phyloP scores from a whole-genome alignment of 2,888 invertebrate genomes.

The Amiota communis region DNA sequence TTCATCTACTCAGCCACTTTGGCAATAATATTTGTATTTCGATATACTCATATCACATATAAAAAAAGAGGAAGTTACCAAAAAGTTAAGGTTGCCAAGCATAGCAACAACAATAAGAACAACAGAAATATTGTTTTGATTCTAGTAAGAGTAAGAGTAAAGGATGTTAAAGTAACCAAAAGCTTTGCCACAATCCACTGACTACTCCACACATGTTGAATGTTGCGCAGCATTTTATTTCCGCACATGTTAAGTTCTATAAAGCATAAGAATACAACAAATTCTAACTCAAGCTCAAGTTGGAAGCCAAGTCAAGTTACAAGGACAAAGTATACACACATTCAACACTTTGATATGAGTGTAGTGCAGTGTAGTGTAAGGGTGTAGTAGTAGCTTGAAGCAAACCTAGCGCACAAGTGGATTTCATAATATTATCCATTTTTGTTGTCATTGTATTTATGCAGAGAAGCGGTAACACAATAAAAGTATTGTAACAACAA shows the following conservation, averaged over 20 bases:
- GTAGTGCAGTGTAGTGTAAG: not conserved
- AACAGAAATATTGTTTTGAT: no score
- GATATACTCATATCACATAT: not conserved
- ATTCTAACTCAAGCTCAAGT: not conserved
- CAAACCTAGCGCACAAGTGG: constrained; percentile 21
- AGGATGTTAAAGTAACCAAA: no score
- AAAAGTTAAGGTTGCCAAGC: no score
- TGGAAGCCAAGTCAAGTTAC: not conserved
- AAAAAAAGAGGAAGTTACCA: no score
- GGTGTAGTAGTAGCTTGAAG: not conserved
- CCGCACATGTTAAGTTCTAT: not conserved
- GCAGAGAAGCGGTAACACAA: not conserved
- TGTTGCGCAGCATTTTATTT: constrained; percentile 16
- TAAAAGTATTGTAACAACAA: not conserved
- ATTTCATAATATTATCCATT: constrained; percentile 31
- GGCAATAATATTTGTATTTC: constrained; percentile 30
- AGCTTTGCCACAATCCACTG: not conserved
- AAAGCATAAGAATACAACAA: not conserved
- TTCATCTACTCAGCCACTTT: constrained; percentile 24
- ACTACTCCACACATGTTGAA: constrained; percentile 14
- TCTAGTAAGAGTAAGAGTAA: no score
- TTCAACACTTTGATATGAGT: not conserved
- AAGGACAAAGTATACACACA: not conserved
- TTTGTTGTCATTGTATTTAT: constrained; percentile 31
- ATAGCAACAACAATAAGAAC: no score